Percentiles rank a stretch among this genome's conserved stretches.
These are phyloP conservation scores for Arizona elegans DNA, from an alignment of 2,113 vertebrate species.

Conservation along the genomic window DNA sequence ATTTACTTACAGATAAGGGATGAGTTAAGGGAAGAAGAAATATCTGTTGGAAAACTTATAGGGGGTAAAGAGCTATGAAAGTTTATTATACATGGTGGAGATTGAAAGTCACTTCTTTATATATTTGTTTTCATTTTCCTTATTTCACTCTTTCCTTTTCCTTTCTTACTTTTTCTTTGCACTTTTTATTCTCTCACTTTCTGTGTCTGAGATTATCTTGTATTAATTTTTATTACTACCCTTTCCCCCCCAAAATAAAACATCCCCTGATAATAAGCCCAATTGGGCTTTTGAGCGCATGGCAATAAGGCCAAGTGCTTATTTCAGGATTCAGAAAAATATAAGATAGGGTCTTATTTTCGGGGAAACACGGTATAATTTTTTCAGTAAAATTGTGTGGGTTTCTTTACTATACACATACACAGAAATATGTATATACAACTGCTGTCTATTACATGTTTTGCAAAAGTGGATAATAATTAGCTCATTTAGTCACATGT, in stretches of 20 bases:
- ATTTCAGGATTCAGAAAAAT: too few species aligned
- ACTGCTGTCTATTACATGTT: background rate
- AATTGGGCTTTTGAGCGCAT: too few species aligned
- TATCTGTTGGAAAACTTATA: background rate
- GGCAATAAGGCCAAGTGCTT: too few species aligned
- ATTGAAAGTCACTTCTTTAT: background rate
- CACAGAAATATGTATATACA: background rate
- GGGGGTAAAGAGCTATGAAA: background rate
- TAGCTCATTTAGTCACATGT: background rate
- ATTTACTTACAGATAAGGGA: background rate
- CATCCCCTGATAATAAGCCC: too few species aligned
- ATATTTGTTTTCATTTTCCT: background rate
- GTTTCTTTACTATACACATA: background rate
- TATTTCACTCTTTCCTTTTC: background rate
- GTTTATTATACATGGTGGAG: background rate
- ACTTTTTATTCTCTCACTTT: background rate
- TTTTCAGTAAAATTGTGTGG: background rate
- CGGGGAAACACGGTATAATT: background rate
- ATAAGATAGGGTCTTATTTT: too few species aligned
- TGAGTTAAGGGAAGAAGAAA: background rate
- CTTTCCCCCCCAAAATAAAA: too few species aligned
- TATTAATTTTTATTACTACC: background rate
- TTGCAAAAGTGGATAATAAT: background rate
- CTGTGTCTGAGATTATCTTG: background rate
- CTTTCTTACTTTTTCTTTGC: background rate